These are phyloP conservation scores for Scrobipalpa costella DNA, from an alignment of 2,888 invertebrate genomes.

Conservation along the genomic window DNA sequence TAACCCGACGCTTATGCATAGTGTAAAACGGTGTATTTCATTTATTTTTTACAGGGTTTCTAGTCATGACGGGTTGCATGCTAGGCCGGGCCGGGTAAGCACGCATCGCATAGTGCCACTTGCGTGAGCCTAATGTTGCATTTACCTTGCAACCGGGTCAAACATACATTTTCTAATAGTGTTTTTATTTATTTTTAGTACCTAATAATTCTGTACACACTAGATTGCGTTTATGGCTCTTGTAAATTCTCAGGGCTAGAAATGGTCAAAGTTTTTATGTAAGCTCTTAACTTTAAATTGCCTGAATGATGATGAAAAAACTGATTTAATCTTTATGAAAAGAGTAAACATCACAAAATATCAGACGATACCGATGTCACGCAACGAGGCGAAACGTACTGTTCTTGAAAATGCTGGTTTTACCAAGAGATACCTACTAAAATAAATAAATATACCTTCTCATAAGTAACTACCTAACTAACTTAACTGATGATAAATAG, in stretches of 20 bases:
- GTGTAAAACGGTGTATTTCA: slow-evolving; percentile 21
- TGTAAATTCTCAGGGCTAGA: neutral
- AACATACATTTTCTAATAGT: slow-evolving; percentile 64
- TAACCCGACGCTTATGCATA: slow-evolving; percentile 1
- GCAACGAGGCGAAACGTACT: too few species aligned
- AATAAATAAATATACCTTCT: too few species aligned
- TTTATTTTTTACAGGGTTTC: slow-evolving; percentile 24
- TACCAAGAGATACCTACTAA: too few species aligned
- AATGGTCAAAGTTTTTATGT: neutral
- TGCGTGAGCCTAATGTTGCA: slow-evolving; percentile 73
- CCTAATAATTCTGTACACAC: neutral
- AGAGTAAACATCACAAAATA: too few species aligned
- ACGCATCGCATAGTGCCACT: slow-evolving; percentile 33
- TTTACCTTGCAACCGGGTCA: slow-evolving; percentile 73
- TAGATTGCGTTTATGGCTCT: neutral
- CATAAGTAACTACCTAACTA: too few species aligned
- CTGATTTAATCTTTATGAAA: too few species aligned
- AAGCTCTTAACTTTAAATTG: neutral
- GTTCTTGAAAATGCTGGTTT: too few species aligned
- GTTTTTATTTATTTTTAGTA: slow-evolving; percentile 14
- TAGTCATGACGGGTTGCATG: slow-evolving; percentile 52
- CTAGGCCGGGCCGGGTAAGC: slow-evolving; percentile 38
- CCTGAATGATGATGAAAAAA: too few species aligned
- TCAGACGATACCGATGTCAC: too few species aligned
- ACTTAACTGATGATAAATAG: too few species aligned